Evolutionary conservation across 2,113 vertebrate species (phyloP).

Genomic region (Triplophysa rosa): DNA sequence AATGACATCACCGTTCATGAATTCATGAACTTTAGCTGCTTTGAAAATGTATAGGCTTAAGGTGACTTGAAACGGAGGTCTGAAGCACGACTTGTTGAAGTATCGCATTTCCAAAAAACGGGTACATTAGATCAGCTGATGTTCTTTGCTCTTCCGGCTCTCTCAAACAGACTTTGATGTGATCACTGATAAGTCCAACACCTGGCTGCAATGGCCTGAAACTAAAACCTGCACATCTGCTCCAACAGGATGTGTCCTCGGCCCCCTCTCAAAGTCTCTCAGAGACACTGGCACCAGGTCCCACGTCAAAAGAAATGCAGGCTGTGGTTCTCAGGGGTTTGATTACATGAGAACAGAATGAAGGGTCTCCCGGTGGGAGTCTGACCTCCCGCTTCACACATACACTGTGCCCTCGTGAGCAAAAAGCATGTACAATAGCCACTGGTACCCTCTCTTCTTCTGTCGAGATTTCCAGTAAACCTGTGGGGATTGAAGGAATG

Average conservation of each 20-base stretch:
- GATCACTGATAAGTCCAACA: slow-evolving; percentile 39
- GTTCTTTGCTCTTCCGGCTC: not conserved
- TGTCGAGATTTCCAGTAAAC: slow-evolving; percentile 64
- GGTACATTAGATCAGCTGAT: not conserved
- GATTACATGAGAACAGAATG: slow-evolving; percentile 65
- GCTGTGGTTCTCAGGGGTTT: slow-evolving; percentile 69
- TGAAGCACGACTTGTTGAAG: not conserved
- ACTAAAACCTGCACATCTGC: slow-evolving; percentile 55
- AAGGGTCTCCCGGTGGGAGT: slow-evolving; percentile 66
- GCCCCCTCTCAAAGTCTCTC: slow-evolving; percentile 1
- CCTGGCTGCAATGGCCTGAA: slow-evolving; percentile 20
- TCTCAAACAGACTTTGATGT: slow-evolving; percentile 31
- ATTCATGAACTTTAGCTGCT: too few species aligned
- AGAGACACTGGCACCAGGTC: slow-evolving; percentile 32
- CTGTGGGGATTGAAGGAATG: slow-evolving; percentile 72
- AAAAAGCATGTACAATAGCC: slow-evolving; percentile 64
- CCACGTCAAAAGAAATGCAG: slow-evolving; percentile 40
- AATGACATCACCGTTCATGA: too few species aligned
- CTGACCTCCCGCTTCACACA: slow-evolving; percentile 48
- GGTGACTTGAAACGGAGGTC: too few species aligned
- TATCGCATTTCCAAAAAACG: slow-evolving; percentile 9
- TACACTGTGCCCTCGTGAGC: slow-evolving; percentile 55
- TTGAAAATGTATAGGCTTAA: too few species aligned
- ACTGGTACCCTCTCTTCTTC: slow-evolving; percentile 65
- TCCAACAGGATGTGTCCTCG: slow-evolving; percentile 47